Evolutionary conservation across 2,888 invertebrate genomes (phyloP).

Genomic region (Mactromeris polynyma): DNA sequence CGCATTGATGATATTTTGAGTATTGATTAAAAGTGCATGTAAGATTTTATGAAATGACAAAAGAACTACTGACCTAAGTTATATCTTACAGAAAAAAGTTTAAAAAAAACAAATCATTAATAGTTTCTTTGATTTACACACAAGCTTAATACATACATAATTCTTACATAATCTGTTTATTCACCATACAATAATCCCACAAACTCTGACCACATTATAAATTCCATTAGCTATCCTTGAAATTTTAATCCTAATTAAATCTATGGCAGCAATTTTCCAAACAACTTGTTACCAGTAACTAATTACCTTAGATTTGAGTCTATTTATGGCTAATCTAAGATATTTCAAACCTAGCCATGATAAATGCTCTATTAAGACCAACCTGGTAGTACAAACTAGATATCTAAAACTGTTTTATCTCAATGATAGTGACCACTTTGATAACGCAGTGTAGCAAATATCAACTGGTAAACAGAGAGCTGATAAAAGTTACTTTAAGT

Average conservation of each 20-base stretch:
- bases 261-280: neutral
- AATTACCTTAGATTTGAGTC: slow-evolving; percentile 17
- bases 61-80: neutral
- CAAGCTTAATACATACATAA: neutral
- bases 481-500: slow-evolving; percentile 13
- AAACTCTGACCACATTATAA: neutral
- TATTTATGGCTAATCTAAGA: neutral
- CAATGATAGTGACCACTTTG: neutral
- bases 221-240: slow-evolving; percentile 2
- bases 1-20: no score
- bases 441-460: neutral
- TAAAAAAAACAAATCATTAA: neutral
- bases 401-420: neutral
- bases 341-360: neutral
- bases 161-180: slow-evolving; percentile 6
- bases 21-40: neutral
- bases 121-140: neutral
- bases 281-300: neutral
- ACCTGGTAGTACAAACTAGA: neutral
- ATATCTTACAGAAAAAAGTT: neutral
- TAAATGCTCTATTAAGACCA: neutral
- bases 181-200: slow-evolving; percentile 2
- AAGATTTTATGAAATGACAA: neutral
- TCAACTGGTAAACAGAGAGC: neutral
- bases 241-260: slow-evolving; percentile 11